A percentile compares a stretch with the other conserved stretches of the same genome.
phyloP scores from a whole-genome alignment of 1,140 invertebrate species.

The Penaeus chinensis region DNA sequence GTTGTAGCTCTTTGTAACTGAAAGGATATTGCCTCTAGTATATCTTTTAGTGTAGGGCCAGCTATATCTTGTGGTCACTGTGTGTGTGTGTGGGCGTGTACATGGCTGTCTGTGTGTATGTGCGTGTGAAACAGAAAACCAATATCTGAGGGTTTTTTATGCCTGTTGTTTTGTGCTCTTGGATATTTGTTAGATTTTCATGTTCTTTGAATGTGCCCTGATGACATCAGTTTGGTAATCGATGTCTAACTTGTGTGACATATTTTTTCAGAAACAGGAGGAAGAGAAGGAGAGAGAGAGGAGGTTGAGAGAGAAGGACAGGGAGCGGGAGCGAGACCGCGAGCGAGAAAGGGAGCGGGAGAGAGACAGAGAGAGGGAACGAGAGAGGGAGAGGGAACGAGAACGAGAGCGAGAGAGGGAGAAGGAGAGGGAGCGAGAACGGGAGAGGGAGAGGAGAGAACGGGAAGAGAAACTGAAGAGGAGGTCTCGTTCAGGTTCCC shows the following conservation, averaged over 20 bases:
- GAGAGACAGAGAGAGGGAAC: conserved; percentile 46
- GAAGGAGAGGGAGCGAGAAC: conserved; percentile 13
- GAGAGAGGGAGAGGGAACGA: conserved; percentile 46
- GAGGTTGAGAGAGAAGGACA: conserved; percentile 40
- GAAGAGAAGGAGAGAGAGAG: conserved; percentile 43
- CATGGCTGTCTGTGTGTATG: conserved; percentile 6
- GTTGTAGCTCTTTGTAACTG: no score
- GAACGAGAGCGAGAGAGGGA: conserved; percentile 21
- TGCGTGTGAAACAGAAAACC: conserved; percentile 13
- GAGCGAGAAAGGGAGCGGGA: conserved; percentile 51
- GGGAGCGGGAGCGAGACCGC: conserved; percentile 47
- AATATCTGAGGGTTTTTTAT: not conserved
- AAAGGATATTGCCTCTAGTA: conserved; percentile 4
- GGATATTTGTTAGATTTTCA: conserved; percentile 32
- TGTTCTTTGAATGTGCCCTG: conserved; percentile 19
- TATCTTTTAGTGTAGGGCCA: conserved; percentile 30
- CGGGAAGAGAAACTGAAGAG: conserved; percentile 56
- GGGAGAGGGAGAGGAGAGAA: conserved; percentile 57
- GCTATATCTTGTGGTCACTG: not conserved
- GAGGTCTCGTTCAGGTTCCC: conserved; percentile 38
- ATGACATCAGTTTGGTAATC: not conserved
- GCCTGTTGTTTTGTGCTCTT: conserved; percentile 38
- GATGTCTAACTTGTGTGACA: not conserved
- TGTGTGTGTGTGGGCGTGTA: conserved; percentile 30
- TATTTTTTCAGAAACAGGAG: conserved; percentile 61